These are phyloP conservation scores for Alloscopus bannaensis DNA, from an alignment of 2,888 invertebrate genomes.

Conservation along the genomic window DNA sequence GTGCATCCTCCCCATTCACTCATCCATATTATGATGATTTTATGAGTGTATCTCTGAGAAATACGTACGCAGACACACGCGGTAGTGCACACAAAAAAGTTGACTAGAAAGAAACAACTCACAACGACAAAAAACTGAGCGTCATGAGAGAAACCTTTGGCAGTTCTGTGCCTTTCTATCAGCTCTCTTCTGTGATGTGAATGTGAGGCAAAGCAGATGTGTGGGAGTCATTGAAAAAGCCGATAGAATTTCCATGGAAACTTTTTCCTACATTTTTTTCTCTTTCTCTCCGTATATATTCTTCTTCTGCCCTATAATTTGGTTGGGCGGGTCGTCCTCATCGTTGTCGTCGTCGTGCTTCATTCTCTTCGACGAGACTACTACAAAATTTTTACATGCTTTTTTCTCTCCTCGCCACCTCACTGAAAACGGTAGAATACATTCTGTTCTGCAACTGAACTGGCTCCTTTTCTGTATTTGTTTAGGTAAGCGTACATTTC, in stretches of 20 bases:
- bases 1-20: background rate
- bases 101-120: too few relatives aligned
- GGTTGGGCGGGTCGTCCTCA: slow-evolving; percentile 72
- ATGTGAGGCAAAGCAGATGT: slow-evolving; percentile 68
- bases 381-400: slow-evolving; percentile 14
- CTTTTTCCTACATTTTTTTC: slow-evolving; percentile 71
- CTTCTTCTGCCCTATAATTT: slow-evolving; percentile 73
- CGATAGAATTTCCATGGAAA: slow-evolving; percentile 73
- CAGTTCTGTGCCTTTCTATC: too few relatives aligned
- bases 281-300: slow-evolving; percentile 34
- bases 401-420: background rate
- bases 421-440: background rate
- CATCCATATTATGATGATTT: background rate
- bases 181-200: background rate
- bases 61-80: too few relatives aligned
- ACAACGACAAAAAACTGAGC: too few relatives aligned
- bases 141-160: too few relatives aligned
- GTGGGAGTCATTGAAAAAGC: slow-evolving; percentile 70
- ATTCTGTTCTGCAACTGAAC: too few relatives aligned
- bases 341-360: slow-evolving; percentile 59
- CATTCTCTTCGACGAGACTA: slow-evolving; percentile 34
- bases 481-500: too few relatives aligned
- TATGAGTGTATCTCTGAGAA: too few relatives aligned
- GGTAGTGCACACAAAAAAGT: slow-evolving; percentile 6
- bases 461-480: too few relatives aligned